Base-by-base conservation (phyloP, 2,888 invertebrate genomes). In the Scrobipalpa atriplicella region DNA sequence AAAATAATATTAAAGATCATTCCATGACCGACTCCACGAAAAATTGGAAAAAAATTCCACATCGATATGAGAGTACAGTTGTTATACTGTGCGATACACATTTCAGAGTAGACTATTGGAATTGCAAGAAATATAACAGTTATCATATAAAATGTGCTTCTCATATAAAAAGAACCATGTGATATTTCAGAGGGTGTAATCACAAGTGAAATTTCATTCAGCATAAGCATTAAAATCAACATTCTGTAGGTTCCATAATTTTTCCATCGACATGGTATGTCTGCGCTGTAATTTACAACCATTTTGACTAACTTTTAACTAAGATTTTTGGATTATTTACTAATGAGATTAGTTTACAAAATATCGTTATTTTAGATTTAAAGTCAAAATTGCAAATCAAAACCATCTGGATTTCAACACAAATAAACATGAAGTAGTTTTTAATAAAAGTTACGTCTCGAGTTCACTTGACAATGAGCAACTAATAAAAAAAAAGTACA, bases 21-120 rank as follows among this genome's bases (percentile, higher is more conserved):
- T n/a, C 82, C 87, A 65, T 83, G 86, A 38, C 89, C 89, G 62
- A 87, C 75, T 60, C 86, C 78, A 10, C 82, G 83, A 38, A 92
- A 83, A 38, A 92, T 70, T 1, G 92, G 92, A 64, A 85, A 86
- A 69, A 82, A 90, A 69, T 91, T 78, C 90, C 90, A 92, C 78
- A 86, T 81, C 9, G 66, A 39, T 2, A 62, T 62, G 2, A 66
- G 16, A 7, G n/a, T 52, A n/a, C 62, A 39, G 41, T 52, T 62
- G 51, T 61, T 87, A 67, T 90, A 92, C 70, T 92, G 92, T 47
- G 86, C 84, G 61, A 92, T 71, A 73, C 86, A 87, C 71, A 92
- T 84, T 73, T 91, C 90, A 18, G 90, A 89, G 76, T 89, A 91
- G 47, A 87, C 81, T 62, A 91, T 70, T 63, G 92, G 92, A 74